phyloP scores from a whole-genome alignment of 2,888 invertebrate species.

The Agonopterix alstromeriana region DNA sequence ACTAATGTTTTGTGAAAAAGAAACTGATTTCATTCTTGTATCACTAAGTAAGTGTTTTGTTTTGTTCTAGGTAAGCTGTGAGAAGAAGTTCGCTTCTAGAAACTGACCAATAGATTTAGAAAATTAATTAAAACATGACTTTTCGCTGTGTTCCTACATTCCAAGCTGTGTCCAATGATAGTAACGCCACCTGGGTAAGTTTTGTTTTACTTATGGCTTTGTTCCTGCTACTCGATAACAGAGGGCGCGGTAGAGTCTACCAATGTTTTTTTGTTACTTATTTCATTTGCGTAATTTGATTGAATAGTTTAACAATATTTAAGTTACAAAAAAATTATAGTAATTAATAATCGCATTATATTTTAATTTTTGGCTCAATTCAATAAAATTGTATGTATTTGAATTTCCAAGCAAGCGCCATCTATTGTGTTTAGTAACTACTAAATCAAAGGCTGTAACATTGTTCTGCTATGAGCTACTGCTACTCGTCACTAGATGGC shows the following conservation, averaged over 20 bases:
- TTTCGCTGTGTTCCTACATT: conserved; percentile 82
- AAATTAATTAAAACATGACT: conserved; percentile 72
- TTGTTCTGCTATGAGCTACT: conserved; percentile 5
- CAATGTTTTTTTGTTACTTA: too few relatives aligned
- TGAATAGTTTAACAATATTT: too few relatives aligned
- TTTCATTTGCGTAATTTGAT: too few relatives aligned
- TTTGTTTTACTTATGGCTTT: conserved; percentile 6
- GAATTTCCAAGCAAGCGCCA: not conserved
- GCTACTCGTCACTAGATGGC: conserved; percentile 24
- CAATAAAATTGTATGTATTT: not conserved
- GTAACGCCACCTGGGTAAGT: conserved; percentile 82
- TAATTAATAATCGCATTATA: not conserved
- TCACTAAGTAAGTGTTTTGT: conserved; percentile 79
- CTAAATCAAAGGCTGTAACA: not conserved
- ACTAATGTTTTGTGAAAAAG: too few relatives aligned
- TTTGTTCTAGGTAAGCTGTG: conserved; percentile 82
- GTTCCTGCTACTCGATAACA: conserved; percentile 24
- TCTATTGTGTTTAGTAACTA: not conserved
- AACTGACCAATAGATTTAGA: conserved; percentile 29
- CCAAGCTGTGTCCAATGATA: conserved; percentile 79
- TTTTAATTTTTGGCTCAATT: not conserved
- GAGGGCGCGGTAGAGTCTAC: conserved; percentile 24
- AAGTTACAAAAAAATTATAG: too few relatives aligned
- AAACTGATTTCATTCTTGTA: conserved; percentile 15
- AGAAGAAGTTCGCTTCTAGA: conserved; percentile 45